Conservation (phyloP, 2,888 invertebrate genomes). For the Drosophila nr. perissopoda region DNA sequence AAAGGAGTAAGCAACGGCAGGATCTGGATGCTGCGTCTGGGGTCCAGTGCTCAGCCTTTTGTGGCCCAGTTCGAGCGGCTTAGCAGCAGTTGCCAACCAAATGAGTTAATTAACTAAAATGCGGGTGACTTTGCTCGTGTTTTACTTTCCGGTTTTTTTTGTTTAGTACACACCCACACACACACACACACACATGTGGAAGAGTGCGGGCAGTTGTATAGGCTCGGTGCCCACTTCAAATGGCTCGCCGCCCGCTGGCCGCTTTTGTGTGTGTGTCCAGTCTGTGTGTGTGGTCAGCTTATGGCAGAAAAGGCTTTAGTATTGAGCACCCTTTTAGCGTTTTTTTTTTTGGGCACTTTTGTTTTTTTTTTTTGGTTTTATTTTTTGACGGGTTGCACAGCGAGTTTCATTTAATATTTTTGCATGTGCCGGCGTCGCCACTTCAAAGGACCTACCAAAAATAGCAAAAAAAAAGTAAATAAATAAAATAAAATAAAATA, state of each 20-base stretch:
- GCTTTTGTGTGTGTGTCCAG: constrained; percentile 47
- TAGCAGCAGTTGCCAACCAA: constrained; percentile 81
- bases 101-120: constrained; percentile 85
- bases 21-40: constrained; percentile 7
- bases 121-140: constrained; percentile 81
- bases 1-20: not conserved
- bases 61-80: constrained; percentile 70
- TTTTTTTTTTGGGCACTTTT: constrained; percentile 38
- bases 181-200: constrained; percentile 8
- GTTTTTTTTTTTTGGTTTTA: constrained; percentile 23
- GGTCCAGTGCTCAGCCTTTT: constrained; percentile 29
- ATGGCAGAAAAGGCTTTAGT: constrained; percentile 73
- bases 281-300: constrained; percentile 76
- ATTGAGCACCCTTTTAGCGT: constrained; percentile 77
- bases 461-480: constrained; percentile 32
- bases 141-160: constrained; percentile 41
- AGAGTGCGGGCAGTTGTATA: constrained; percentile 34
- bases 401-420: constrained; percentile 78
- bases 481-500: constrained; percentile 5
- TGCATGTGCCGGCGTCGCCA: constrained; percentile 70
- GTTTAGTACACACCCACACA: constrained; percentile 17
- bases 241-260: constrained; percentile 35
- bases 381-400: constrained; percentile 33
- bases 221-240: constrained; percentile 66
- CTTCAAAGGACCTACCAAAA: constrained; percentile 68